Evolutionary conservation across 2,113 vertebrate genomes (phyloP).

Genomic region (Peromyscus polionotus): DNA sequence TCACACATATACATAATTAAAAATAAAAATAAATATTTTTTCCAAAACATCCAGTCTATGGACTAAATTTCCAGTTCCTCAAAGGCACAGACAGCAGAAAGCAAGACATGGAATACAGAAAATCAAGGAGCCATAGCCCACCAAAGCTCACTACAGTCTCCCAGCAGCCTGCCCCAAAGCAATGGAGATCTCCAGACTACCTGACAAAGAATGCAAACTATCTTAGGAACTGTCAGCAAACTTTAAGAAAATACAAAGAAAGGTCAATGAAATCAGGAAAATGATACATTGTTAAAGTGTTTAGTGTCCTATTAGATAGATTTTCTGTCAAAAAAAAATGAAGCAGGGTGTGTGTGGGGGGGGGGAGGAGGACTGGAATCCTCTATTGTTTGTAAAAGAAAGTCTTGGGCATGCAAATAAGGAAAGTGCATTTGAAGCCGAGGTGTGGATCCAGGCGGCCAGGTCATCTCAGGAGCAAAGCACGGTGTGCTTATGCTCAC

Average conservation of each 20-base stretch:
- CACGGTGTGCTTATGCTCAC: not conserved
- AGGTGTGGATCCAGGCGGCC: too few species aligned
- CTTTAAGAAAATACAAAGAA: not conserved
- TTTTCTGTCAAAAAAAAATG: not conserved
- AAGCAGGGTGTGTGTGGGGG: too few species aligned
- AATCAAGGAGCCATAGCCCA: not conserved
- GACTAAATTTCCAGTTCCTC: not conserved
- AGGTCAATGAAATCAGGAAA: not conserved
- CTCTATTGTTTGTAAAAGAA: not conserved
- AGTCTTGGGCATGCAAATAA: accelerated
- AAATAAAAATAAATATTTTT: not conserved
- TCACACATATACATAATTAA: not conserved
- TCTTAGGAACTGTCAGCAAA: not conserved
- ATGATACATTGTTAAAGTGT: accelerated
- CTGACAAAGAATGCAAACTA: not conserved
- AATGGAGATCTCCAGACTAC: not conserved
- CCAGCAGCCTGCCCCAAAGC: not conserved
- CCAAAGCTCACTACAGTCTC: too few species aligned
- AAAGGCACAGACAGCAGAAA: not conserved
- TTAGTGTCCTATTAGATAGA: not conserved
- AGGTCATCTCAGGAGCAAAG: not conserved
- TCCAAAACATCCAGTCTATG: not conserved
- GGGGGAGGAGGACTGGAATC: too few species aligned
- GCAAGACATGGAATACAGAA: not conserved
- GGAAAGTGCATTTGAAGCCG: too few species aligned